Conservation (phyloP, 1,140 invertebrate species). For the Dermatophagoides farinae region DNA sequence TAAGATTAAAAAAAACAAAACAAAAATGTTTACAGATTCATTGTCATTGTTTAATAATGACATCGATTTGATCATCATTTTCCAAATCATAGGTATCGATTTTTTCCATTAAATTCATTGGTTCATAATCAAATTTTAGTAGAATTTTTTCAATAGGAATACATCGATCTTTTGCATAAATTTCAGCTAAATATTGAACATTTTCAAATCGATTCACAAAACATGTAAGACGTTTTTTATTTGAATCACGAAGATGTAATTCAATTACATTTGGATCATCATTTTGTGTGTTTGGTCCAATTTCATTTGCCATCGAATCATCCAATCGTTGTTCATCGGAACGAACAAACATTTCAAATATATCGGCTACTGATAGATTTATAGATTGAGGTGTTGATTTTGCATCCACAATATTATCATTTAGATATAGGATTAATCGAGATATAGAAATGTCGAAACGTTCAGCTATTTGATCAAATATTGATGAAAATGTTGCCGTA, state of each 20-base stretch:
- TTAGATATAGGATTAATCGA: not conserved
- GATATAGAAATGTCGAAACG: not conserved
- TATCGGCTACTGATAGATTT: not conserved
- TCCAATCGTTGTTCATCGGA: not conserved
- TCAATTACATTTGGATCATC: not conserved
- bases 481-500: not conserved
- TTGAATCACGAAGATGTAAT: not conserved
- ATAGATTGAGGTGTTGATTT: not conserved
- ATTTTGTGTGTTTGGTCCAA: not conserved
- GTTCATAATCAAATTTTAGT: not conserved
- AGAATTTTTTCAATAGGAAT: not conserved
- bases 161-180: not conserved
- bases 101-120: not conserved
- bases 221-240: not conserved
- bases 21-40: not conserved
- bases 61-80: constrained; percentile 5
- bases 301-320: not conserved
- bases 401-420: not conserved
- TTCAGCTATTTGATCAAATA: not conserved
- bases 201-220: not conserved
- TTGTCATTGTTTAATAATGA: not conserved
- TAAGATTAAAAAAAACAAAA: not conserved
- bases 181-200: not conserved
- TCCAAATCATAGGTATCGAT: not conserved
- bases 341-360: not conserved